Evolutionary conservation across 2,888 invertebrate species (phyloP).

Genomic region (Epistrophe grossulariae): DNA sequence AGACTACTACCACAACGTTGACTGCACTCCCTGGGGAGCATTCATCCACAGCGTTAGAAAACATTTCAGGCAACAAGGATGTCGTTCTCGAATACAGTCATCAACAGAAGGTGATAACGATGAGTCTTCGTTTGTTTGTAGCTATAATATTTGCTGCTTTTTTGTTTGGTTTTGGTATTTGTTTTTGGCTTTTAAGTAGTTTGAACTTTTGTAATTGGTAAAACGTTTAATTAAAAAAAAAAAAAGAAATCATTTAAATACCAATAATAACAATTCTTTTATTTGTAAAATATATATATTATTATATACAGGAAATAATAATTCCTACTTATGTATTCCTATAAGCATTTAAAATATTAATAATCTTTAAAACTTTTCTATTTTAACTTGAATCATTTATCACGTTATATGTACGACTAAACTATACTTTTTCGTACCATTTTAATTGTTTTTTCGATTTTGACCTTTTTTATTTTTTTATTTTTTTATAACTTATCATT

Average conservation of each 20-base stretch:
- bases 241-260: slow-evolving; percentile 17
- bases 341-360: slow-evolving; percentile 23
- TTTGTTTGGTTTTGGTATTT: slow-evolving; percentile 84
- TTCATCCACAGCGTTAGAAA: slow-evolving; percentile 75
- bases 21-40: slow-evolving; percentile 47
- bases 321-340: slow-evolving; percentile 8
- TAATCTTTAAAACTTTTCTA: slow-evolving; percentile 17
- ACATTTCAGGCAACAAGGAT: slow-evolving; percentile 73
- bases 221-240: slow-evolving; percentile 4
- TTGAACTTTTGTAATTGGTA: slow-evolving; percentile 78
- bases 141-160: slow-evolving; percentile 82
- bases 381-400: slow-evolving; percentile 30
- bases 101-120: slow-evolving; percentile 83
- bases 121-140: slow-evolving; percentile 82
- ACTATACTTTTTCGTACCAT: slow-evolving; percentile 7
- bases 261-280: slow-evolving; percentile 6
- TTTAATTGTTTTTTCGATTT: neutral
- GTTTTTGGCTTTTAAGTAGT: slow-evolving; percentile 83
- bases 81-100: slow-evolving; percentile 77
- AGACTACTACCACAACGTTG: slow-evolving; percentile 58
- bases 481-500: slow-evolving; percentile 13
- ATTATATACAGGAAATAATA: neutral
- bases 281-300: slow-evolving; percentile 12
- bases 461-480: neutral
- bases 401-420: slow-evolving; percentile 15